A percentile compares a stretch with the other conserved stretches of the same genome.
phyloP scores from a whole-genome alignment of 2,113 vertebrate genomes.

The Cephalopterus ornatus region DNA sequence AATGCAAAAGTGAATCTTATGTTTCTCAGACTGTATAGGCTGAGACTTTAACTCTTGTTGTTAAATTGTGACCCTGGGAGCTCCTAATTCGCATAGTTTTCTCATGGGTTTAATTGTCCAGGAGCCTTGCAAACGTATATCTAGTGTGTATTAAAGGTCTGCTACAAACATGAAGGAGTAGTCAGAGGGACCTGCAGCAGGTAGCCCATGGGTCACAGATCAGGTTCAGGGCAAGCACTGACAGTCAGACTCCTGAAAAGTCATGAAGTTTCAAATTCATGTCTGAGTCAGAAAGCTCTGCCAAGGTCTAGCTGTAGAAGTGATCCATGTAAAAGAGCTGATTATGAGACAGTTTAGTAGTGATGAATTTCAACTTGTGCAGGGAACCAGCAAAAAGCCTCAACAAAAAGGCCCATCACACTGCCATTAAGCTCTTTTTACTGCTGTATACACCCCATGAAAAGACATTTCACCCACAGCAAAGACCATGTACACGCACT shows the following conservation, averaged over 20 bases:
- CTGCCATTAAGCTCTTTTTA: not conserved
- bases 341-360: not conserved
- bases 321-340: not conserved
- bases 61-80: not conserved
- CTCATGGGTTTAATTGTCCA: not conserved
- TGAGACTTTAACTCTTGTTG: not conserved
- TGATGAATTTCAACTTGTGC: not conserved
- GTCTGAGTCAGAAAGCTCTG: not conserved
- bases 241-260: not conserved
- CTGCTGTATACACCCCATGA: not conserved
- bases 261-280: not conserved
- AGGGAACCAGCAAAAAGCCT: not conserved
- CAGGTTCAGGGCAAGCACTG: not conserved
- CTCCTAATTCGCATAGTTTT: not conserved
- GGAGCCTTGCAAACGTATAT: not conserved
- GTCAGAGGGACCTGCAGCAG: not conserved
- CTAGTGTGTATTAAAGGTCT: rapidly evolving
- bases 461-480: not conserved
- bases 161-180: not conserved
- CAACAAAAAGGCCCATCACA: not conserved
- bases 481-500: not conserved
- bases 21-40: not conserved
- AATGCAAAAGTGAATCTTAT: not conserved
- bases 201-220: not conserved
- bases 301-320: not conserved